Conservation (phyloP, 30 jellyfish, hydroid and myxozoan genomes). For the Hydra vulgaris region DNA sequence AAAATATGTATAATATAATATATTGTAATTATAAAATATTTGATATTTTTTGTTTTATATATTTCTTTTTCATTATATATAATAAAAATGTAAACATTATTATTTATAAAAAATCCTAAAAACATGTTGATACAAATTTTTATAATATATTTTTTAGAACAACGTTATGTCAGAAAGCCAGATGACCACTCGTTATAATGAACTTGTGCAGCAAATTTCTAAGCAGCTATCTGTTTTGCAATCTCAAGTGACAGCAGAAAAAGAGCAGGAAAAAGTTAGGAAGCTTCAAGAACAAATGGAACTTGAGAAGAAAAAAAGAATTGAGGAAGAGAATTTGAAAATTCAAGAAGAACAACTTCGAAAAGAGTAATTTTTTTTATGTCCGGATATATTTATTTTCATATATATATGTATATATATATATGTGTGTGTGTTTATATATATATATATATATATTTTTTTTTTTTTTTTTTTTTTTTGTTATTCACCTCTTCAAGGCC, state of each 20-base stretch:
- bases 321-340: constrained; percentile 55
- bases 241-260: constrained; percentile 58
- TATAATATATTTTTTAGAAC: constrained; percentile 19
- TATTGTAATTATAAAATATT: too few relatives aligned
- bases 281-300: constrained; percentile 91
- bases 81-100: too few relatives aligned
- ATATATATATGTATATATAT: too few relatives aligned
- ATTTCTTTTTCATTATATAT: too few relatives aligned
- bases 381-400: too few relatives aligned
- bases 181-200: constrained; percentile 46
- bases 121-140: too few relatives aligned
- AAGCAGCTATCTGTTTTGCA: constrained; percentile 46
- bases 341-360: constrained; percentile 35
- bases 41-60: neutral
- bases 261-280: constrained; percentile 73
- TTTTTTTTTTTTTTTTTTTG: too few relatives aligned
- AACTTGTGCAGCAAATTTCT: constrained; percentile 45
- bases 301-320: constrained; percentile 59
- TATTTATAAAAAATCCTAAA: too few relatives aligned
- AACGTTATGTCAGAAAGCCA: constrained; percentile 47
- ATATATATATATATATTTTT: too few relatives aligned
- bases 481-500: too few relatives aligned
- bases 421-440: too few relatives aligned
- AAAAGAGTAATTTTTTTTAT: constrained; percentile 27
- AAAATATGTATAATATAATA: too few relatives aligned